Evolutionary conservation across 1,140 invertebrate genomes (phyloP).

Genomic region (Periplaneta americana): DNA sequence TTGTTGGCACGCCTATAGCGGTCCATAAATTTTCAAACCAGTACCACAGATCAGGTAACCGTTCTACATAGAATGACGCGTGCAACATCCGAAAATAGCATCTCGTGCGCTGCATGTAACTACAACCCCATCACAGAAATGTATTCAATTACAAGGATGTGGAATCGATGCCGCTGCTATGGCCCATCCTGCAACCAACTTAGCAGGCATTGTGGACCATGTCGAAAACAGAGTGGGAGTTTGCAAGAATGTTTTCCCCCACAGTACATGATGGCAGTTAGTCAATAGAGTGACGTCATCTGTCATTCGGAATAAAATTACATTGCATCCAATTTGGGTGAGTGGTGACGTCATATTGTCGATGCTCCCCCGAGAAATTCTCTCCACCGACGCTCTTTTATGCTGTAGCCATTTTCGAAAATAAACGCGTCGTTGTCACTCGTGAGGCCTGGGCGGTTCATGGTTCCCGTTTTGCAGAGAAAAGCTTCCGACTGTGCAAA

Average conservation of each 20-base stretch:
- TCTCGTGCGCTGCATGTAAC: not conserved
- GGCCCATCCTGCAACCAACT: too few relatives aligned
- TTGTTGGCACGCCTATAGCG: too few relatives aligned
- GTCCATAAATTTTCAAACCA: too few relatives aligned
- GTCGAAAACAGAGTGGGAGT: not conserved
- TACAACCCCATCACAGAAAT: not conserved
- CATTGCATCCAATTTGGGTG: not conserved
- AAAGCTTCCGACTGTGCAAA: too few relatives aligned
- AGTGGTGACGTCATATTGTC: not conserved
- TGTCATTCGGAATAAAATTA: not conserved
- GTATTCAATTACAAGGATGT: not conserved
- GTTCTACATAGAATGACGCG: not conserved
- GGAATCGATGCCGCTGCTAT: not conserved
- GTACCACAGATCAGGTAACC: not conserved
- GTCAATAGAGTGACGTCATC: not conserved
- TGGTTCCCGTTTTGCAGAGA: too few relatives aligned
- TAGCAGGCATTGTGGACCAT: not conserved
- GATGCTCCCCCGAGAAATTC: not conserved
- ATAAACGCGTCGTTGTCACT: not conserved
- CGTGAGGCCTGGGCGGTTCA: too few relatives aligned
- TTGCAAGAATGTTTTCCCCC: not conserved
- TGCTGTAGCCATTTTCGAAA: not conserved
- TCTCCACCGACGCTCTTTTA: not conserved
- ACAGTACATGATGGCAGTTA: not conserved
- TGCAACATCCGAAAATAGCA: not conserved